Conservation (phyloP, 2,888 invertebrate genomes). For the Papilio gigon region DNA sequence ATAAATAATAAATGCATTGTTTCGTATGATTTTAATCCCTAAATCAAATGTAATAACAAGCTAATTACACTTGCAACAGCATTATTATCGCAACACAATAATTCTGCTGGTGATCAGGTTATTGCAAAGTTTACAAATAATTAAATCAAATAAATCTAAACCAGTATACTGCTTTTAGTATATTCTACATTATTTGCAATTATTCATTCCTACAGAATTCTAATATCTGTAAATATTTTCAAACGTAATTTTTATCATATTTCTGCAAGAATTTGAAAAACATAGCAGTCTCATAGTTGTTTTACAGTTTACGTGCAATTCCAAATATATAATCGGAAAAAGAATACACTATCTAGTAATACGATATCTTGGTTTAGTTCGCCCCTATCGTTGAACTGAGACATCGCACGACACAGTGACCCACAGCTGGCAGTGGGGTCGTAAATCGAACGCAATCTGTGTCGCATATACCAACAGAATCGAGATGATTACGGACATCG, state of each 20-base stretch:
- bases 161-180: not conserved
- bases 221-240: too few species aligned
- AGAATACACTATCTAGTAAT: slow-evolving; percentile 3
- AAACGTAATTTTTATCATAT: too few species aligned
- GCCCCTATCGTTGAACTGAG: slow-evolving; percentile 15
- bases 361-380: not conserved
- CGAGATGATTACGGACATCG: not conserved
- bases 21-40: not conserved
- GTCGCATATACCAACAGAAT: not conserved
- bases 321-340: not conserved
- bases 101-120: not conserved
- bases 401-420: slow-evolving; percentile 30
- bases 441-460: not conserved
- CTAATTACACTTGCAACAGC: slow-evolving; percentile 3
- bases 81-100: slow-evolving; percentile 1
- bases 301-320: not conserved
- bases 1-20: not conserved
- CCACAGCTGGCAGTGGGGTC: slow-evolving; percentile 19
- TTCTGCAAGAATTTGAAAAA: too few species aligned
- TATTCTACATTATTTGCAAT: too few species aligned
- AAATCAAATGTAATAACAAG: not conserved
- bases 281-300: too few species aligned
- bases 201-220: too few species aligned
- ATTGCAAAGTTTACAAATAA: not conserved
- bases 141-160: not conserved